Conservation (phyloP, 2,113 vertebrate species). For the Zingel zingel region DNA sequence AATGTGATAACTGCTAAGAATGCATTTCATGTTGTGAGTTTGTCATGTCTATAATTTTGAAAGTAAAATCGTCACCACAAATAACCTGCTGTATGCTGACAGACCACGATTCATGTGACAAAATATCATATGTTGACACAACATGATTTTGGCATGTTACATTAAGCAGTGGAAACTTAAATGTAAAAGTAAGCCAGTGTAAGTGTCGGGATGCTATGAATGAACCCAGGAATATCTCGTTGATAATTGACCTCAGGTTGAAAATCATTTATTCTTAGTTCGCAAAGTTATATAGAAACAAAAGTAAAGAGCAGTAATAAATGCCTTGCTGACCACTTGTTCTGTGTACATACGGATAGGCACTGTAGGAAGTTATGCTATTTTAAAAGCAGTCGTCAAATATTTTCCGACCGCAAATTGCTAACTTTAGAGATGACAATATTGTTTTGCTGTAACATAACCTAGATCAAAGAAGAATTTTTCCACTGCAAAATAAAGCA, state of each 20-base stretch:
- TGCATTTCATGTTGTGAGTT: too few relatives aligned
- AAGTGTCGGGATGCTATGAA: not conserved
- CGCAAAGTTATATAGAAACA: not conserved
- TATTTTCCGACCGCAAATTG: not conserved
- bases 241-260: conserved; percentile 5
- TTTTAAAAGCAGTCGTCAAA: conserved; percentile 8
- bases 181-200: not conserved
- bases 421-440: conserved; percentile 13
- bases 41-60: too few relatives aligned
- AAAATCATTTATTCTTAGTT: not conserved
- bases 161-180: not conserved
- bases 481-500: not conserved
- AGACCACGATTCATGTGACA: too few relatives aligned
- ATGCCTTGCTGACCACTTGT: not conserved
- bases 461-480: not conserved
- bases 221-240: not conserved
- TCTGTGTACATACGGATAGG: not conserved
- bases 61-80: too few relatives aligned
- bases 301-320: not conserved
- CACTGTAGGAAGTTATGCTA: not conserved
- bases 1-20: not conserved
- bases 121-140: not conserved
- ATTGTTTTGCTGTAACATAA: not conserved
- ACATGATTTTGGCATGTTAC: not conserved
- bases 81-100: too few relatives aligned